Evolutionary conservation across 1,140 invertebrate genomes (phyloP).

Genomic region (Parasteatoda tepidariorum): DNA sequence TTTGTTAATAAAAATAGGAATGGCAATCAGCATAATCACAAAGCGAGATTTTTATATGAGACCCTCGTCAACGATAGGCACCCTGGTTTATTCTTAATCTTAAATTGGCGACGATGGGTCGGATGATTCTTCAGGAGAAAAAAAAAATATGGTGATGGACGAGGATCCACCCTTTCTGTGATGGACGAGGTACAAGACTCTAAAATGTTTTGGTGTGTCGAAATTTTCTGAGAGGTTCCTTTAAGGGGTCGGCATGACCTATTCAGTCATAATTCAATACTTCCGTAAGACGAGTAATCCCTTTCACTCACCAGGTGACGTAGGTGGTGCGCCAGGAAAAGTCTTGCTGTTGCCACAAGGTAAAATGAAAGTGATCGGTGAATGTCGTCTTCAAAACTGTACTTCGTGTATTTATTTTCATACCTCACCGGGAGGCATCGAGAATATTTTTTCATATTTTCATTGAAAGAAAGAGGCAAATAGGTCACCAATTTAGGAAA

Average conservation of each 20-base stretch:
- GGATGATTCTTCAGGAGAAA: not conserved
- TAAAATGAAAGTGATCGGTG: constrained; percentile 31
- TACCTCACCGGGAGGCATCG: not conserved
- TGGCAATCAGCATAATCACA: no score
- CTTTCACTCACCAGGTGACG: constrained; percentile 3
- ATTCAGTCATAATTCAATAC: constrained; percentile 47
- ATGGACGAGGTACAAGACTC: not conserved
- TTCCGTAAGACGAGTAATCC: constrained; percentile 20
- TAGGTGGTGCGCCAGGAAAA: constrained; percentile 32
- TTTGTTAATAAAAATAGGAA: no score
- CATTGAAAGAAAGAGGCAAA: no score
- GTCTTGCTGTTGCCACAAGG: not conserved
- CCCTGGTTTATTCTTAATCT: no score
- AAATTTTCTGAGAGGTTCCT: not conserved
- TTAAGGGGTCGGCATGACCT: constrained; percentile 13
- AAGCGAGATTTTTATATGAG: no score
- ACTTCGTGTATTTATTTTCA: not conserved
- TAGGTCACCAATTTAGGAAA: no score
- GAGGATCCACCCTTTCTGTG: not conserved
- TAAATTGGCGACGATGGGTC: not conserved
- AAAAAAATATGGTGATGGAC: constrained; percentile 6
- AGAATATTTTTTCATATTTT: no score
- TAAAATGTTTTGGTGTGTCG: constrained; percentile 28
- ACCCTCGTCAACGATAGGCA: no score
- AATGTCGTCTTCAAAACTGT: not conserved